Base-by-base conservation (phyloP, 2,888 invertebrate species). In the Acronicta leporina region DNA sequence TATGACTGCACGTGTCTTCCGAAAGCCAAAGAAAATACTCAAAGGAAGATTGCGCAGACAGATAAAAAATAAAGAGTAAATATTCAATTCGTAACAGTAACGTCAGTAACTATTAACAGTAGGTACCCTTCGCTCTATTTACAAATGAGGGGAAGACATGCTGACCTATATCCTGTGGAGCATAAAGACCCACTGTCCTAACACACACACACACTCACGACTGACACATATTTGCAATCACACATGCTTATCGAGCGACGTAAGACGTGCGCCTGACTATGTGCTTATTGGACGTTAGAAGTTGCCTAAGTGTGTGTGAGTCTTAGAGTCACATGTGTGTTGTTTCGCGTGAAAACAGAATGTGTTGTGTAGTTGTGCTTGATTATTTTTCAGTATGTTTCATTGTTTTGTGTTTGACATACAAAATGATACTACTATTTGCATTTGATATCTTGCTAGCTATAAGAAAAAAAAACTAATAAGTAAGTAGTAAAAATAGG, bases 151-250 rank as follows among this genome's bases (percentile, higher is more conserved):
- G 90, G 89, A 87, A 85, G 85, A 82, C 88, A 86, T 70, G 86
- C 83, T 92, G 91, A 90, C 91, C 91, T 85, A 91, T 87, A 90
- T 91, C 87, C 86, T 87, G 83, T 79, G 55, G 57, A 72, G 79
- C 75, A 90, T 88, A 92, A 88, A 90, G 92, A 79, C 81, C 80
- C 83, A 86, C 86, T 89, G 86, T 89, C 76, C 83, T 79, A 73
- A 67, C 76, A 67, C 73, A 77, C 55, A 72, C 79, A 60, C 49
- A 53, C 38, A 55, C 7, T 10, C 9, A 45, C 46, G 14, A 38
- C 38, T 5, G n/a, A 38, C 38, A 38, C 35, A 7, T n/a, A n/a
- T 7, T 13, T 6, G n/a, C 40, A 42, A 40, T 35, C 8, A 44
- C 38, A 54, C 45, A 62, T 41, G 20, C 41, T 40, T 42, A n/a